Base-by-base conservation (phyloP, 2,888 invertebrate species). In the Sminthurides aquaticus region DNA sequence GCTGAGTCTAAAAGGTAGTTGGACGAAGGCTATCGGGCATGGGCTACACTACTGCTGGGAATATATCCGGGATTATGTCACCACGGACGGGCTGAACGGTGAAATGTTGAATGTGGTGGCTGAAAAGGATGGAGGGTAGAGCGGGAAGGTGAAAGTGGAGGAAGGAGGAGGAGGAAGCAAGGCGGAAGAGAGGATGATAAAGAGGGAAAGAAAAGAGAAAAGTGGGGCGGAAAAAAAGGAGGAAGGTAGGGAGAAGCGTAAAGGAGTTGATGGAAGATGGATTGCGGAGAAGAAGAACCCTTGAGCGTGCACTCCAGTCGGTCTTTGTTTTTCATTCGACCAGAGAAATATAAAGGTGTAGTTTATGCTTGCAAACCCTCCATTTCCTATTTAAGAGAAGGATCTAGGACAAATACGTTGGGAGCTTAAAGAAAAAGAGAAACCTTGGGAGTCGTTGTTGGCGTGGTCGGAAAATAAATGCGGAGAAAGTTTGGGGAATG, bases 201-300 rank as follows among this genome's bases (percentile, higher is more conserved):
- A 25, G n/a, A 27, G 20, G 27, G 28, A 34, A 11, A 15, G 15
- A 5, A 34, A 27, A 27, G 26, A 57, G 11, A 28, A 57, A 25
- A 49, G 49, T 25, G n/a, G 25, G 62, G 25, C 28, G 56, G 48
- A 15, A 29, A 56, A 43, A 29, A 11, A n/a, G 27, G 34, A n/a
- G 43, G 56, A 27, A 34, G 20, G 26, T 24, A 28, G 43, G 29
- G 55, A 26, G 24, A 24, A 55, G 28, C 1, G 34, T 26, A 22
- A 61, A 29, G 2, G 49, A 29, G 28, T 24, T 20, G 26, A 49
- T 56, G 18, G 56, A 43, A 11, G 34, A 34, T 2, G 43, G 43
- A 43, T 28, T 1, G 43, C 2, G 20, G 3, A 43, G n/a, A 20
- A 58, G 58, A 20, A 58, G 58, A 58, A 43, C 58, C 26, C 59